phyloP scores from a whole-genome alignment of 1,140 invertebrate species.

The Paramacrobiotus metropolitanus region DNA sequence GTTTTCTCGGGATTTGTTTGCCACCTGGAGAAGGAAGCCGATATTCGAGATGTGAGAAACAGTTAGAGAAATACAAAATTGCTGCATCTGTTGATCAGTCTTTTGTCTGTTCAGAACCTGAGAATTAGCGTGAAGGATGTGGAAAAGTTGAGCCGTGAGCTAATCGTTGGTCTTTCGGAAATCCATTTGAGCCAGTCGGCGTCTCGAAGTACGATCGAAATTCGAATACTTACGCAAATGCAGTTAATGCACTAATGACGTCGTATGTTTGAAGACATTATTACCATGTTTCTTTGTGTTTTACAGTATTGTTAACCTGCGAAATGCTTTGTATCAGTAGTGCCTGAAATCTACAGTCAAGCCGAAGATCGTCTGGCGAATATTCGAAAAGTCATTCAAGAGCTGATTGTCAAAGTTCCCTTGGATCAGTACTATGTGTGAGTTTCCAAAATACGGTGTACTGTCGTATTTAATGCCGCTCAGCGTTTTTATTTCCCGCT shows the following conservation, averaged over 20 bases:
- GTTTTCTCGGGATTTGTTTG: not conserved
- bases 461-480: not conserved
- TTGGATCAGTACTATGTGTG: conserved; percentile 40
- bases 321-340: conserved; percentile 24
- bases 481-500: not conserved
- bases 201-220: conserved; percentile 26
- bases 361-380: conserved; percentile 31
- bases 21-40: not conserved
- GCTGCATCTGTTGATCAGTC: not conserved
- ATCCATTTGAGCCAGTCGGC: conserved; percentile 37
- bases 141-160: conserved; percentile 39
- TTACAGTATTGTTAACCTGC: conserved; percentile 8
- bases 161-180: conserved; percentile 39
- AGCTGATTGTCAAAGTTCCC: conserved; percentile 33
- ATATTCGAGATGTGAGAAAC: not conserved
- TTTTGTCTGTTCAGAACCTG: conserved; percentile 33
- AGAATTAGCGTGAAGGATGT: conserved; percentile 37
- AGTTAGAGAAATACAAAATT: not conserved
- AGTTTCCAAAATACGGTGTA: not conserved
- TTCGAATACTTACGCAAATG: too few relatives aligned
- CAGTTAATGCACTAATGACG: too few relatives aligned
- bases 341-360: conserved; percentile 30
- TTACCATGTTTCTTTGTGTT: conserved; percentile 9
- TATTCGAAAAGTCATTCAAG: conserved; percentile 31
- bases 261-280: too few relatives aligned